phyloP scores from a whole-genome alignment of 1,140 invertebrate species.

The Ladona fulva region DNA sequence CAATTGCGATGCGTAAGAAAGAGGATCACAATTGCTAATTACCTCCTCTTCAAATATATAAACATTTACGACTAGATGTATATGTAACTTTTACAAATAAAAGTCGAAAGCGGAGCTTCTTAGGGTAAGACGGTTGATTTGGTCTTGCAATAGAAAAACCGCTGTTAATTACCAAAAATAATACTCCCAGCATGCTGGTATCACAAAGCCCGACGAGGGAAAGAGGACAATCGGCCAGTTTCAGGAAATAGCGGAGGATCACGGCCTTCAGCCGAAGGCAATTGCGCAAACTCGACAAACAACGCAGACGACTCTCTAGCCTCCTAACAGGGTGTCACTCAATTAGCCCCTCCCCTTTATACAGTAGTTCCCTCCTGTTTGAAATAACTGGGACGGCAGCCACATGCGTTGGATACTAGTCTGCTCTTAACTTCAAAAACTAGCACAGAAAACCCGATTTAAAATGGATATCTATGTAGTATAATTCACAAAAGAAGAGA shows the following conservation, averaged over 20 bases:
- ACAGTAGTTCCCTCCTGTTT: not conserved
- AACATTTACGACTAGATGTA: not conserved
- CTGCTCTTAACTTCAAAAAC: no score
- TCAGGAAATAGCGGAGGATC: not conserved
- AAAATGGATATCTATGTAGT: no score
- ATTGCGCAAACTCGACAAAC: not conserved
- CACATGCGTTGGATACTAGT: not conserved
- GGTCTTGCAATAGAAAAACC: not conserved
- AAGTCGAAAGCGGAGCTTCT: not conserved
- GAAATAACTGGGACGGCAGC: not conserved
- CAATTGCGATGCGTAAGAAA: not conserved
- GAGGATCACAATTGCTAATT: not conserved
- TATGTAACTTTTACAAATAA: not conserved
- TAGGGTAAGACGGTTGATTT: not conserved
- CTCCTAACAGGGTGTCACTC: not conserved
- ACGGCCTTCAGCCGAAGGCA: not conserved
- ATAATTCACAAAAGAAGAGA: no score
- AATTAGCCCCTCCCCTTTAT: not conserved
- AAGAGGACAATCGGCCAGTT: not conserved
- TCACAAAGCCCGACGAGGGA: not conserved
- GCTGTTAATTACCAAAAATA: conserved; percentile 2
- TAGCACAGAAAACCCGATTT: no score
- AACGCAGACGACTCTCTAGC: not conserved
- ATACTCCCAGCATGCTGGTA: conserved; percentile 3
- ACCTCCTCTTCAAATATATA: not conserved